These are phyloP conservation scores for Oncorhynchus mykiss DNA, from an alignment of 2,113 vertebrate genomes.

Conservation along the genomic window DNA sequence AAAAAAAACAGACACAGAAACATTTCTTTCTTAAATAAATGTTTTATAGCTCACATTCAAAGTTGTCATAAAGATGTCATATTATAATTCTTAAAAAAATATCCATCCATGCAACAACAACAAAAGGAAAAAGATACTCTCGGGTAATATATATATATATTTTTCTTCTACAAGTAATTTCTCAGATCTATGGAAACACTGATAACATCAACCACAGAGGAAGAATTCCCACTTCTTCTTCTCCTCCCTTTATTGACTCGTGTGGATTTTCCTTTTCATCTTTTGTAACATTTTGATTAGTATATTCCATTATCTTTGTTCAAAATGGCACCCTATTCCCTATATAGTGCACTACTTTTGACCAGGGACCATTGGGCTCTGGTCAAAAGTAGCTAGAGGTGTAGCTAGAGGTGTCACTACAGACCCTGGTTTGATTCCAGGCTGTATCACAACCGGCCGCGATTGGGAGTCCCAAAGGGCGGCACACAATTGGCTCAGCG, in stretches of 20 bases:
- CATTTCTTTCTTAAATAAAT: constrained; percentile 54
- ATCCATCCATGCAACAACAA: constrained; percentile 62
- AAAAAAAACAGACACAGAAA: neutral
- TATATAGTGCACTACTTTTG: no score
- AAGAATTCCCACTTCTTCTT: constrained; percentile 5
- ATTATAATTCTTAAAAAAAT: constrained; percentile 60
- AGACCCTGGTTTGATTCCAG: no score
- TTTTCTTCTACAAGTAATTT: constrained; percentile 32
- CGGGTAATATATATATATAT: neutral
- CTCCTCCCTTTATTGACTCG: constrained; percentile 21
- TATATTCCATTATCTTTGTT: neutral
- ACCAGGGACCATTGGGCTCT: no score
- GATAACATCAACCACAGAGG: constrained; percentile 39
- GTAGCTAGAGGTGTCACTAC: no score
- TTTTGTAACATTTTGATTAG: no score
- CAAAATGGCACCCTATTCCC: neutral
- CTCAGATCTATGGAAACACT: constrained; percentile 45
- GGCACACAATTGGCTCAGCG: no score
- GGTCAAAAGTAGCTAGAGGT: no score
- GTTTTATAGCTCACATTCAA: constrained; percentile 65
- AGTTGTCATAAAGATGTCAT: constrained; percentile 57
- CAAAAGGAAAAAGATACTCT: constrained; percentile 16
- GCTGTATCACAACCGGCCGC: no score
- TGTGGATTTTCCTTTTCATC: neutral
- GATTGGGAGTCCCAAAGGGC: no score